Conservation (phyloP, 53 echinoderm and acorn worm species). For the Stichopus horrens region DNA sequence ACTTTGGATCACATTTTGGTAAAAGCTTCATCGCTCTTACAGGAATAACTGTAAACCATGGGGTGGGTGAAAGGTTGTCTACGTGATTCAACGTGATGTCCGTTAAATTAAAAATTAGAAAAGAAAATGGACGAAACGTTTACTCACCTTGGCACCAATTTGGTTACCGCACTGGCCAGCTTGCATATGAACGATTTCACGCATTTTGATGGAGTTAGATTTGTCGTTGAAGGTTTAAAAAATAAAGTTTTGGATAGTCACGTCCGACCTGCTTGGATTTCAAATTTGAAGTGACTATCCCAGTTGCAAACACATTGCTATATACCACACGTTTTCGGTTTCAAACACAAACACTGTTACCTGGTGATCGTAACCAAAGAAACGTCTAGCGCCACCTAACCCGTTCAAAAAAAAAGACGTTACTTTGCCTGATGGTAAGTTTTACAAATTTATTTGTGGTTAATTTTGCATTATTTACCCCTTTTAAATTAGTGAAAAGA, state of each 20-base stretch:
- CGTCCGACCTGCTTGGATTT: neutral
- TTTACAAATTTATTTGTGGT: no score
- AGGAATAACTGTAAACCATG: no score
- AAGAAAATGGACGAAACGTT: neutral
- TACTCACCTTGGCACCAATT: slow-evolving; percentile 53
- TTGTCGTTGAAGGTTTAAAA: neutral
- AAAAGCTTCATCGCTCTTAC: no score
- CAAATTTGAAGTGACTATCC: slow-evolving; percentile 11
- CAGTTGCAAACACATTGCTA: neutral
- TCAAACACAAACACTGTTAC: slow-evolving; percentile 18
- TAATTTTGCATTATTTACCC: no score
- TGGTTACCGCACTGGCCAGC: slow-evolving; percentile 54
- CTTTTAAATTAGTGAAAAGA: no score
- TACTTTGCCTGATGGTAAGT: no score
- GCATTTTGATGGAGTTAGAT: slow-evolving; percentile 39
- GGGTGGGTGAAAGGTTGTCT: no score
- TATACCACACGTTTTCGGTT: neutral
- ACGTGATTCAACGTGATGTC: no score
- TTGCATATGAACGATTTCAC: slow-evolving; percentile 54
- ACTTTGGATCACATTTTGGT: no score
- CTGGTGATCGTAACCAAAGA: slow-evolving; percentile 24
- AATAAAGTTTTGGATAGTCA: neutral
- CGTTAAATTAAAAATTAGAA: no score
- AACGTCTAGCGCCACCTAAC: slow-evolving; percentile 24
- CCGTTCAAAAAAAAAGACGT: neutral